Evolutionary conservation across 1,140 invertebrate genomes (phyloP), one percentile per base, ranked within the genome.

Genomic region (Elymnias hypermnestra): DNA sequence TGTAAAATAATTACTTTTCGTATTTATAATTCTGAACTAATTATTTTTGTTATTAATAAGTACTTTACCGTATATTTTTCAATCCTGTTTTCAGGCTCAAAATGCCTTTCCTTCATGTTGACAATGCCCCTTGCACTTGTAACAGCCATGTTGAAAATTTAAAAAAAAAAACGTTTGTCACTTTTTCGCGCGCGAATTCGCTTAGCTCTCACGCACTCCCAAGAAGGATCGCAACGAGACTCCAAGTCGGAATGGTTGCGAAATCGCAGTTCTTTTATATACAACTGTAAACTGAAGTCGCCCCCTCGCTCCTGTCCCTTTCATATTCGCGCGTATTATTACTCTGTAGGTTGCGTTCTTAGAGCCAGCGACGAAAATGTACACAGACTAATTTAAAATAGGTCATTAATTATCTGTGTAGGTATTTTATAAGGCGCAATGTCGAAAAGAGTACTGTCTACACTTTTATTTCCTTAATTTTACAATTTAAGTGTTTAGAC

Each of bases 261-360:
- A 84, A 79, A 81, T 60, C 60, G 57, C 62, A 70, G 68, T 71
- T 76, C 73, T 65, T 83, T 74, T 84, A 81, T 83, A 83, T 79
- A 74, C 72, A 81, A 60, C 69, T 67, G 62, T 69, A 63, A 56
- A 50, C 60, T 64, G 48, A 60, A 65, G 42, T 57, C 67, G 65
- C 72, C 73, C 64, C 66, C 69, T 67, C 69, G 62, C 63, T 69
- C 57, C 49, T 38, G 54, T 72, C 50, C 59, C 70, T 71, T 76
- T 75, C 64, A 65, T 65, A 61, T 70, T 50, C 57, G 60, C 55
- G 43, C 35, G 25, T 14, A 13, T 12, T 47, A 12, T 43, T 23
- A 33, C 44, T 21, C 9, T 6, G 21, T 39, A 19, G 33, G 17
- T 15, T 15, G 33, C 33, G 33, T 36, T 17, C 17, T 21, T 21